Evolutionary conservation across 2,888 invertebrate genomes (phyloP).

Genomic region (Uloborus plumipes): DNA sequence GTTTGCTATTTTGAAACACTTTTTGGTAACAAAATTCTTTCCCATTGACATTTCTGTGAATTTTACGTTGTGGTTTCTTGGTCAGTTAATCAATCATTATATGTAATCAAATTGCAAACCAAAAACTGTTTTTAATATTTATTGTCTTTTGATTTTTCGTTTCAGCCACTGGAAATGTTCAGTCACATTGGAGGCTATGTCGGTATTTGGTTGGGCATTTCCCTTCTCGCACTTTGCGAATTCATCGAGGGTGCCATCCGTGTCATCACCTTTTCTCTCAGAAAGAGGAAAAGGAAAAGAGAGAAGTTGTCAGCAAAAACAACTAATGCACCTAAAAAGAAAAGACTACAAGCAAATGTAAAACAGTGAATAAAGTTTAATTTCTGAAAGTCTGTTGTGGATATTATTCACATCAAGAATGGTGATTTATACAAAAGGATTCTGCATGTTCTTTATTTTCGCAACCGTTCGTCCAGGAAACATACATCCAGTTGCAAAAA

Average conservation of each 20-base stretch:
- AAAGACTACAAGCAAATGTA: not conserved
- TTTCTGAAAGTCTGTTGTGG: not conserved
- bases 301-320: not conserved
- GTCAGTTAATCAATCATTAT: too few relatives aligned
- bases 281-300: slow-evolving; percentile 17
- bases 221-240: slow-evolving; percentile 42
- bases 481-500: too few relatives aligned
- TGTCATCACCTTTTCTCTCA: slow-evolving; percentile 35
- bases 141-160: not conserved
- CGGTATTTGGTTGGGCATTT: slow-evolving; percentile 55
- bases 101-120: too few relatives aligned
- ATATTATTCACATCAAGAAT: not conserved
- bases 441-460: too few relatives aligned
- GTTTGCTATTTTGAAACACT: too few relatives aligned
- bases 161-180: slow-evolving; percentile 52
- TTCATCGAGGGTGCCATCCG: slow-evolving; percentile 44
- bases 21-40: too few relatives aligned
- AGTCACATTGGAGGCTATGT: slow-evolving; percentile 53
- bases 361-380: not conserved
- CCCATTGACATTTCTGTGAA: too few relatives aligned
- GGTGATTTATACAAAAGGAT: not conserved
- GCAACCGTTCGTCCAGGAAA: too few relatives aligned
- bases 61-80: too few relatives aligned
- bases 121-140: too few relatives aligned
- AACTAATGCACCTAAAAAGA: not conserved